Evolutionary conservation across 2,888 invertebrate species (phyloP).

Genomic region (Spialia ferax): DNA sequence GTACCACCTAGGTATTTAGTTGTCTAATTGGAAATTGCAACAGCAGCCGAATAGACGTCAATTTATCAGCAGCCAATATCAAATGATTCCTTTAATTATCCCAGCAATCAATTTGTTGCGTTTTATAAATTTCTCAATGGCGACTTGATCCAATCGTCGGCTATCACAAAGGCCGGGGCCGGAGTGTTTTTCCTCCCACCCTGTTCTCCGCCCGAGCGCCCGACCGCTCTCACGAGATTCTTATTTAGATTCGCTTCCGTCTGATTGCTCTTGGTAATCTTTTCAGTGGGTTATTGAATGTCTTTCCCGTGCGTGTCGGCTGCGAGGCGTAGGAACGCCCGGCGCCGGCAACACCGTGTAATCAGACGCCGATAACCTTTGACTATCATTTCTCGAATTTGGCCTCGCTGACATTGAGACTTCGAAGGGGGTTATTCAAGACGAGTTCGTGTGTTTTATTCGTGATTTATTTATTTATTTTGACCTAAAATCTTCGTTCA

Average conservation of each 20-base stretch:
- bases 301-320: slow-evolving; percentile 82
- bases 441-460: too few relatives aligned
- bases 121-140: slow-evolving; percentile 75
- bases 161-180: slow-evolving; percentile 78
- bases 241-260: slow-evolving; percentile 87
- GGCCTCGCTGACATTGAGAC: background rate
- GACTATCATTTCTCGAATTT: slow-evolving; percentile 44
- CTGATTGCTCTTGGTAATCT: slow-evolving; percentile 87
- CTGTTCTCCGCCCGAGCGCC: slow-evolving; percentile 65
- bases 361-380: slow-evolving; percentile 68
- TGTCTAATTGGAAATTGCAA: background rate
- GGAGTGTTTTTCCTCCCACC: slow-evolving; percentile 77
- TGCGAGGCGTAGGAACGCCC: slow-evolving; percentile 59
- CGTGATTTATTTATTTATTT: too few relatives aligned
- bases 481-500: too few relatives aligned
- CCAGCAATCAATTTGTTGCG: slow-evolving; percentile 48
- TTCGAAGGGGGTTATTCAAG: background rate
- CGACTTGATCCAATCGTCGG: slow-evolving; percentile 77
- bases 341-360: slow-evolving; percentile 61
- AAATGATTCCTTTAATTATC: slow-evolving; percentile 35
- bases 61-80: slow-evolving; percentile 8
- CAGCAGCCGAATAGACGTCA: background rate
- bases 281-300: slow-evolving; percentile 86
- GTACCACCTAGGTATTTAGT: too few relatives aligned
- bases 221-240: slow-evolving; percentile 84